Evolutionary conservation across 1,140 invertebrate genomes (phyloP), one percentile per base, ranked within the genome.

Genomic region (Aphelenchoides besseyi): DNA sequence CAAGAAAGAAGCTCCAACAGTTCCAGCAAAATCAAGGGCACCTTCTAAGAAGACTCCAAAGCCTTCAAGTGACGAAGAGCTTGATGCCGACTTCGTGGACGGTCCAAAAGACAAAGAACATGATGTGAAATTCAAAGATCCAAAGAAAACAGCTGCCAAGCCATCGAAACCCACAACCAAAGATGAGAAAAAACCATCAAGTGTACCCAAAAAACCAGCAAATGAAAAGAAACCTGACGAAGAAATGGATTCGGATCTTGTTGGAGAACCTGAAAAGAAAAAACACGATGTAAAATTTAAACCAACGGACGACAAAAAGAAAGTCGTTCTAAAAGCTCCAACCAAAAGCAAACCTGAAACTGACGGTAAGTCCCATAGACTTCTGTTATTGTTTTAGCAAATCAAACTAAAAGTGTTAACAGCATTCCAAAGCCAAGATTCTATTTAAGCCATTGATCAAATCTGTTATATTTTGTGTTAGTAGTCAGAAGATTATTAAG

Each of bases 271-370:
- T 28, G 32, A 32, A 9, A 23, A 33, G 1, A 26, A 18, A 16
- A 41, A 3, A 1, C 63, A 66, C 30, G 63, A 37, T 53, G 1
- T 66, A n/a, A 66, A 66, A 30, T 37, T 66, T 26, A 66, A 66
- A 30, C 55, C 55, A 16, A 59, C n/a, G 29, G 63, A 66, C 5
- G 5, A 5, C 5, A 18, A 59, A 33, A 33, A 28, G 55, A 59
- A 59, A 23, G 5, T 23, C 55, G 18, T 5, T 23, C 12, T 23
- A 5, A 59, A 59, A 33, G 55, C 5, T 8, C 55, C 55, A 8
- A 41, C n/a, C 37, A n/a, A 41, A 41, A 41, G 37, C 5, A 5
- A 41, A n/a, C 37, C 5, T 5, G 5, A 59, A 59, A 59, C 55
- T 23, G 37, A 8, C 37, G n/a, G n/a, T 5, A 5, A 41, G n/a